A percentile compares a stretch with the other conserved stretches of the same genome.
phyloP scores from a whole-genome alignment of 2,797 vertebrate genomes.

The Podarcis siculus region DNA sequence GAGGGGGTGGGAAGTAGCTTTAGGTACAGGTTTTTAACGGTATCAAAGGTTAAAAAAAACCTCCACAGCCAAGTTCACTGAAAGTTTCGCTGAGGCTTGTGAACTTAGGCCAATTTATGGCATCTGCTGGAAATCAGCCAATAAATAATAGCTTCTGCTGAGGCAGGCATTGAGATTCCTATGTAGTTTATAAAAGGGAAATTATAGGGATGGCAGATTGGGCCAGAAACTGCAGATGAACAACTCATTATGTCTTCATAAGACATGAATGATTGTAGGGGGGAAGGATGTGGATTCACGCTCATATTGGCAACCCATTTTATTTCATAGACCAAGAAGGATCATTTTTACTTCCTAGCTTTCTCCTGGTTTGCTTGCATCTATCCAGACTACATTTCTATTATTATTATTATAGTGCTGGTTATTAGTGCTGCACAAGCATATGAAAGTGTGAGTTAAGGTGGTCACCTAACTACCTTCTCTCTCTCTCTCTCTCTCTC shows the following conservation, averaged over 20 bases:
- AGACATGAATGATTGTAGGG: background rate
- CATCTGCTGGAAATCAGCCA: slow-evolving; percentile 12
- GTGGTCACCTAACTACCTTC: background rate
- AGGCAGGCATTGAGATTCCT: background rate
- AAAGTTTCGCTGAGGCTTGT: slow-evolving; percentile 27
- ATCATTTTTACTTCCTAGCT: background rate
- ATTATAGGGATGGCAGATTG: background rate
- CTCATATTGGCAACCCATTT: background rate
- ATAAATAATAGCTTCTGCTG: background rate
- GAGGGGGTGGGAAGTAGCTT: background rate
- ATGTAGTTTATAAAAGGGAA: background rate
- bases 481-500: too few species aligned
- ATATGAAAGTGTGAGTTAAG: background rate
- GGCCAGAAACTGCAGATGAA: background rate
- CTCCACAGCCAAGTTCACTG: background rate
- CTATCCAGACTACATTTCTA: background rate
- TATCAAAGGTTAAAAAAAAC: background rate
- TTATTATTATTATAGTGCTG: background rate
- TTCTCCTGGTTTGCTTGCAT: background rate
- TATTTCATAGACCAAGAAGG: background rate
- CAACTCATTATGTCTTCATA: background rate
- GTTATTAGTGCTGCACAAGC: background rate
- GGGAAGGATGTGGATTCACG: background rate
- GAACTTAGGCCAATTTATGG: slow-evolving; percentile 19
- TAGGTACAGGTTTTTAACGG: background rate